These are phyloP conservation scores for Apoderus coryli DNA, from an alignment of 2,888 invertebrate species.

Conservation along the genomic window DNA sequence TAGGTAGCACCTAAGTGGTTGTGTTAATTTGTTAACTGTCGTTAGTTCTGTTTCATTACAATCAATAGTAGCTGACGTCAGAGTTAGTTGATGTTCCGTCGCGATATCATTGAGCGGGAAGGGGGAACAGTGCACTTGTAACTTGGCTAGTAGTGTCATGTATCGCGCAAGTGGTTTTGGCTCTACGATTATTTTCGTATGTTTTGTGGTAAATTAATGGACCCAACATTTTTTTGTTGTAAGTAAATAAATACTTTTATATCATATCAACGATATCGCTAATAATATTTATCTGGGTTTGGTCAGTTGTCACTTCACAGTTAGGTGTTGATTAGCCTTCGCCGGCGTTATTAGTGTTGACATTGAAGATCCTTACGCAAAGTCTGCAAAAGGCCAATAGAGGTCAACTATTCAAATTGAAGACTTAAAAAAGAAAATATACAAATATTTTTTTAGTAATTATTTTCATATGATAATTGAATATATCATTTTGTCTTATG, in stretches of 20 bases:
- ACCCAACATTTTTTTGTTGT: conserved; percentile 30
- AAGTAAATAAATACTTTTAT: conserved; percentile 28
- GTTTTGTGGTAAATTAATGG: conserved; percentile 29
- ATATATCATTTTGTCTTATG: too few species aligned
- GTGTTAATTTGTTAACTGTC: conserved; percentile 1
- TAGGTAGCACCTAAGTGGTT: too few species aligned
- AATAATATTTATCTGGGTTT: too few species aligned
- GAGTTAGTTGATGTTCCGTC: conserved; percentile 28
- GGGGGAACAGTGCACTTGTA: conserved; percentile 35
- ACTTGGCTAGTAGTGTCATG: conserved; percentile 36
- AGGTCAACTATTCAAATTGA: conserved; percentile 32
- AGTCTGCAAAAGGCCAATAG: conserved; percentile 35
- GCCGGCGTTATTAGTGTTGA: conserved; percentile 34
- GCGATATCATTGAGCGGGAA: conserved; percentile 31
- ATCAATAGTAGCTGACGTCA: conserved; percentile 35
- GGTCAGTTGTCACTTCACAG: conserved; percentile 19
- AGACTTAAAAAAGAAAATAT: too few species aligned
- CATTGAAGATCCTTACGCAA: conserved; percentile 34
- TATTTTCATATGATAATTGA: too few species aligned
- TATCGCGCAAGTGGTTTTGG: conserved; percentile 35
- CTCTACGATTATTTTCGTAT: conserved; percentile 31
- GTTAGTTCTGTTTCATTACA: conserved; percentile 18
- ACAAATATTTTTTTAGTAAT: too few species aligned
- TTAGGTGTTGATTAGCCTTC: conserved; percentile 34
- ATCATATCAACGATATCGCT: too few species aligned